Evolutionary conservation across 2,113 vertebrate species (phyloP).

Genomic region (Salvelinus fontinalis): DNA sequence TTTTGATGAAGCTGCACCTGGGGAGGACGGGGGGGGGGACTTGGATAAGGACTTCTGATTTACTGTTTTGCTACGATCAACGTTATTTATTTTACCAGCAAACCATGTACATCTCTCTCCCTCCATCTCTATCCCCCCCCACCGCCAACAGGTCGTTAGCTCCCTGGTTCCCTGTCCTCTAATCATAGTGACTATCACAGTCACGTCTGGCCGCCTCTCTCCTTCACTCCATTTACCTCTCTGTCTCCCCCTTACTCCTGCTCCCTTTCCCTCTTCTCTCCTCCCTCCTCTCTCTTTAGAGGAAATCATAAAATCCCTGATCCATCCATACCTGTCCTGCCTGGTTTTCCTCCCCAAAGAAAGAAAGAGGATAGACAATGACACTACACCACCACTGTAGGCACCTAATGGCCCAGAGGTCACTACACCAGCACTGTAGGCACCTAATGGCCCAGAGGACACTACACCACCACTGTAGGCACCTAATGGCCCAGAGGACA

Average conservation of each 20-base stretch:
- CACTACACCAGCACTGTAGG: too few relatives aligned
- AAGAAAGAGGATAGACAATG: not conserved
- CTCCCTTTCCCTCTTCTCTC: not conserved
- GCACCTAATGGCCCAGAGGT: too few relatives aligned
- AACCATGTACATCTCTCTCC: not conserved
- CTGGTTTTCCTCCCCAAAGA: not conserved
- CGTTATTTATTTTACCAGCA: not conserved
- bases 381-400: not conserved
- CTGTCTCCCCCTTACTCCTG: too few relatives aligned
- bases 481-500: too few relatives aligned
- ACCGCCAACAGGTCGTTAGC: too few relatives aligned
- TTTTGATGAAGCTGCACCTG: constrained; percentile 74
- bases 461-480: too few relatives aligned
- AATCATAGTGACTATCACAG: too few relatives aligned
- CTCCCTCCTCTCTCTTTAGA: not conserved
- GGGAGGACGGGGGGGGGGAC: too few relatives aligned
- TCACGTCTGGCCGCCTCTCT: too few relatives aligned
- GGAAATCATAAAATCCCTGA: not conserved
- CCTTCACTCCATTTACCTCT: too few relatives aligned
- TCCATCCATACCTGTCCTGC: not conserved
- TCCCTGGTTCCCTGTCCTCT: too few relatives aligned
- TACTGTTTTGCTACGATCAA: not conserved
- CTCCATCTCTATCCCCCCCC: not conserved
- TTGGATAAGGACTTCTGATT: not conserved
- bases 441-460: too few relatives aligned